phyloP scores from a whole-genome alignment of 2,113 vertebrate species.

The Phylloscopus trochiloides region DNA sequence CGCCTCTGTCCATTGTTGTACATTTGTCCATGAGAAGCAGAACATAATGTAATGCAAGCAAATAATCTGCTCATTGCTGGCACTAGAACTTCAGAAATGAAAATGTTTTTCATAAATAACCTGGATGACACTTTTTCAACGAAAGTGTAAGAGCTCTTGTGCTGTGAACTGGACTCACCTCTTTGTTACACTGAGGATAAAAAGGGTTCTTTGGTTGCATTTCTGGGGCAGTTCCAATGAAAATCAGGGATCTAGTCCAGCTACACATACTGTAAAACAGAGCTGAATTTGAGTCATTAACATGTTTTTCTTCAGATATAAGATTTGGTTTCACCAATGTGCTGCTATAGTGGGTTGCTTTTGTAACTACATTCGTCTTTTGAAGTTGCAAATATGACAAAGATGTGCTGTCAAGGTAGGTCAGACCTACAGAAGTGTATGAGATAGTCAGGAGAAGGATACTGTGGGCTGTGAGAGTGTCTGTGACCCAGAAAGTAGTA shows the following conservation, averaged over 20 bases:
- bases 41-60: not conserved
- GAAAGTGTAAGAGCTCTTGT: not conserved
- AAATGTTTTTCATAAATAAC: not conserved
- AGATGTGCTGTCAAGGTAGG: not conserved
- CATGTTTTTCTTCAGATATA: not conserved
- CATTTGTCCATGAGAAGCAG: not conserved
- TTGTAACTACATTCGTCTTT: not conserved
- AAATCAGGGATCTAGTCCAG: not conserved
- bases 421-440: not conserved
- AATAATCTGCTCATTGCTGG: not conserved
- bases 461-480: not conserved
- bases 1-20: not conserved
- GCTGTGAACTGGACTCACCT: not conserved
- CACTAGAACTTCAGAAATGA: not conserved
- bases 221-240: not conserved
- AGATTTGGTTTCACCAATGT: not conserved
- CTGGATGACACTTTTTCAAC: not conserved
- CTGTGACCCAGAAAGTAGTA: not conserved
- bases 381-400: not conserved
- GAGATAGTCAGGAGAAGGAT: not conserved
- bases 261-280: not conserved
- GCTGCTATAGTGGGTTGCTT: not conserved
- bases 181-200: not conserved
- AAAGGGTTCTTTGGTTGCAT: not conserved
- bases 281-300: not conserved